Percentiles rank a stretch among this genome's conserved stretches.
These are phyloP conservation scores for Dipodomys spectabilis DNA, from an alignment of 2,113 vertebrate species.

Conservation along the genomic window DNA sequence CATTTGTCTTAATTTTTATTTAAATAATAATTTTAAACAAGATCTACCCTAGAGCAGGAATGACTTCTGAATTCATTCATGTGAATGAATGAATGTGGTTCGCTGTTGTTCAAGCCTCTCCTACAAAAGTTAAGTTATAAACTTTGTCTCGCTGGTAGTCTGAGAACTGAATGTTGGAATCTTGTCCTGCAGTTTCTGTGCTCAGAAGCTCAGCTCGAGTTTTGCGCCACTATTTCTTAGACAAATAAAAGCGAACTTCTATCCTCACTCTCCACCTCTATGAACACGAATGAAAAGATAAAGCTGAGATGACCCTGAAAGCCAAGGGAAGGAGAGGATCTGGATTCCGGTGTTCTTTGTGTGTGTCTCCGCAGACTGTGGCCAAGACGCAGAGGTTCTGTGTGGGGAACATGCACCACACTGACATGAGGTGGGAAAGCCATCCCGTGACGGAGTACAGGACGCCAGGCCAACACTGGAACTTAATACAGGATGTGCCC, in stretches of 20 bases:
- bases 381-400: too few species aligned
- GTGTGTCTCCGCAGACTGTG: too few species aligned
- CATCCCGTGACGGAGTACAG: too few species aligned
- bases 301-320: neutral
- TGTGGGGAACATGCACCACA: too few species aligned
- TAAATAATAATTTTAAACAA: too few species aligned
- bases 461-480: too few species aligned
- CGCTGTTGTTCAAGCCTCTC: neutral
- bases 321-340: neutral
- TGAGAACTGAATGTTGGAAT: neutral
- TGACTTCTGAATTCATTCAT: neutral
- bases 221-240: neutral
- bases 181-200: fast-evolving
- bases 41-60: neutral
- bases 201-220: neutral
- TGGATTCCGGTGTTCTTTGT: too few species aligned
- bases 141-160: neutral
- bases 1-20: neutral
- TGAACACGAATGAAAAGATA: neutral
- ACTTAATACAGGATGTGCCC: too few species aligned
- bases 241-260: neutral
- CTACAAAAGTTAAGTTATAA: neutral
- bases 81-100: neutral
- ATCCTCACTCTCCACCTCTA: fast-evolving
- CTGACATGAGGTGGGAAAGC: too few species aligned